phyloP scores from a whole-genome alignment of 2,888 invertebrate species.

The Hecatera dysodea region DNA sequence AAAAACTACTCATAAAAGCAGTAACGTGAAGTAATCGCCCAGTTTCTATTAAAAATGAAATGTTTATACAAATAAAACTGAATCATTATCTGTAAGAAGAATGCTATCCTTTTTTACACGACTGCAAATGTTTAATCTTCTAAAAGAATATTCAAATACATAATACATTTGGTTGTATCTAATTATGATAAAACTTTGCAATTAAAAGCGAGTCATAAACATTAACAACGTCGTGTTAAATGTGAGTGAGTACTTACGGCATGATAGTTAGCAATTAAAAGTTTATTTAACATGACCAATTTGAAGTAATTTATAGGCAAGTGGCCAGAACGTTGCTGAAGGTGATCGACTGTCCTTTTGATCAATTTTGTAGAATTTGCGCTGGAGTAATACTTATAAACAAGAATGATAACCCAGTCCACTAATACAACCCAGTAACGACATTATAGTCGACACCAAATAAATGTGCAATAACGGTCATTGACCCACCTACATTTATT shows the following conservation, averaged over 20 bases:
- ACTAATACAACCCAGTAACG: background rate
- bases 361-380: constrained; percentile 4
- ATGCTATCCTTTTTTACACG: background rate
- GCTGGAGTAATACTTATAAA: background rate
- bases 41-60: too few relatives aligned
- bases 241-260: background rate
- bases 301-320: constrained; percentile 6
- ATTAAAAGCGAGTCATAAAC: constrained; percentile 21
- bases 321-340: constrained; percentile 28
- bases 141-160: background rate
- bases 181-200: background rate
- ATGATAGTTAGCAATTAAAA: constrained; percentile 21
- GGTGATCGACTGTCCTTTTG: constrained; percentile 47
- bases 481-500: too few relatives aligned
- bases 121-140: background rate
- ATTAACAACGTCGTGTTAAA: constrained; percentile 6
- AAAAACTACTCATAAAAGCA: too few relatives aligned
- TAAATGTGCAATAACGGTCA: too few relatives aligned
- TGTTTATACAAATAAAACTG: too few relatives aligned
- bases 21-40: too few relatives aligned
- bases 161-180: background rate
- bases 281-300: constrained; percentile 9
- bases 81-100: background rate
- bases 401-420: background rate
- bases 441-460: too few relatives aligned